phyloP scores from a whole-genome alignment of 2,888 invertebrate species.

The Icerya purchasi region DNA sequence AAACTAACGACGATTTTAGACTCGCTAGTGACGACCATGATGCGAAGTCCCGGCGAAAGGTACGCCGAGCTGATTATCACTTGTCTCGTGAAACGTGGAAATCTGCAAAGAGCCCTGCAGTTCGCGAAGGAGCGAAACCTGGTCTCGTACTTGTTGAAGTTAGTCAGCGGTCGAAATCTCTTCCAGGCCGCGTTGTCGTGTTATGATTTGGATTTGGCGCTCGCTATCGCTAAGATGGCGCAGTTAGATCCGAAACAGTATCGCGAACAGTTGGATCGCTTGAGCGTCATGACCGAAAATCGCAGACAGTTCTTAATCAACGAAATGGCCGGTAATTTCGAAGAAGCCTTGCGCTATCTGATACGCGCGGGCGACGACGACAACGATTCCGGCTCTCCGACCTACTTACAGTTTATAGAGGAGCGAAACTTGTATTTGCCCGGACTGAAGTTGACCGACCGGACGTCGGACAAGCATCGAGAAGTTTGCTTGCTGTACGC shows the following conservation, averaged over 20 bases:
- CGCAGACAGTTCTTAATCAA: not conserved
- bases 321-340: not conserved
- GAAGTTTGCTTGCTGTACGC: not conserved
- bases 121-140: not conserved
- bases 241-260: not conserved
- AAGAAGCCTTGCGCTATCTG: not conserved
- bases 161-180: not conserved
- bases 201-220: not conserved
- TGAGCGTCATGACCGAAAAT: not conserved
- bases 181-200: not conserved
- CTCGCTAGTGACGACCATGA: not conserved
- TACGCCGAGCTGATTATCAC: not conserved
- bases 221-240: not conserved
- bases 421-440: not conserved
- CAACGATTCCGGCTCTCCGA: not conserved
- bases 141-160: not conserved
- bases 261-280: not conserved
- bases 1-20: not conserved
- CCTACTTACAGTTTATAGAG: not conserved
- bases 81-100: not conserved
- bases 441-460: not conserved
- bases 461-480: not conserved
- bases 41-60: not conserved
- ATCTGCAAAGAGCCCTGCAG: not conserved
- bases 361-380: not conserved